These are phyloP conservation scores for Salvelinus alpinus DNA, from an alignment of 2,113 vertebrate genomes.

Conservation along the genomic window DNA sequence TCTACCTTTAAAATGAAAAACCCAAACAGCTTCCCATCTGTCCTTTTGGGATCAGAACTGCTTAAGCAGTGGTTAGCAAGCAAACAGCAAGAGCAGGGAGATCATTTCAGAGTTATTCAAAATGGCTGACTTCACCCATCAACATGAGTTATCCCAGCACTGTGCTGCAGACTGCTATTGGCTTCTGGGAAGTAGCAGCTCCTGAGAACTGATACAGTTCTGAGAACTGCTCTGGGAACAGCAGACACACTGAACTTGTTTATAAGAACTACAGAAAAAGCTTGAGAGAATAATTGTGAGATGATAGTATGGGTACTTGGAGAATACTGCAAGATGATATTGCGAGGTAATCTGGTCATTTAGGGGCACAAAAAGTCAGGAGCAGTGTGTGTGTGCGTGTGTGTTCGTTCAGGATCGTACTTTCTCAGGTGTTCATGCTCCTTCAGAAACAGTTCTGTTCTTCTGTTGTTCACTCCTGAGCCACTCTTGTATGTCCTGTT, in stretches of 20 bases:
- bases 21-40: neutral
- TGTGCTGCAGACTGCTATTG: neutral
- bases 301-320: too few relatives aligned
- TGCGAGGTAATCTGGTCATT: neutral
- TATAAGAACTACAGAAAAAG: neutral
- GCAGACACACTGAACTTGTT: neutral
- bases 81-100: slow-evolving; percentile 4
- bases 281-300: too few relatives aligned
- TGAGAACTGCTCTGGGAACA: neutral
- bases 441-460: slow-evolving; percentile 94
- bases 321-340: too few relatives aligned
- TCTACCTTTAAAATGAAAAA: slow-evolving; percentile 11
- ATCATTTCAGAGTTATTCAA: slow-evolving; percentile 29
- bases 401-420: slow-evolving; percentile 71
- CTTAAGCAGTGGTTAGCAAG: slow-evolving; percentile 2
- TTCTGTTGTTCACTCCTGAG: slow-evolving; percentile 95
- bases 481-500: slow-evolving; percentile 90
- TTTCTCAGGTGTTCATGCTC: slow-evolving; percentile 95
- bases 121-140: slow-evolving; percentile 11
- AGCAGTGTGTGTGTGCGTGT: neutral
- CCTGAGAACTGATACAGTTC: slow-evolving; percentile 13
- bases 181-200: slow-evolving; percentile 6
- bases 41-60: neutral
- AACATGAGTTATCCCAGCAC: slow-evolving; percentile 27
- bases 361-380: neutral